Evolutionary conservation across 1,140 invertebrate species (phyloP), one percentile per base, ranked within the genome.

Genomic region (Thaumatotibia leucotreta): DNA sequence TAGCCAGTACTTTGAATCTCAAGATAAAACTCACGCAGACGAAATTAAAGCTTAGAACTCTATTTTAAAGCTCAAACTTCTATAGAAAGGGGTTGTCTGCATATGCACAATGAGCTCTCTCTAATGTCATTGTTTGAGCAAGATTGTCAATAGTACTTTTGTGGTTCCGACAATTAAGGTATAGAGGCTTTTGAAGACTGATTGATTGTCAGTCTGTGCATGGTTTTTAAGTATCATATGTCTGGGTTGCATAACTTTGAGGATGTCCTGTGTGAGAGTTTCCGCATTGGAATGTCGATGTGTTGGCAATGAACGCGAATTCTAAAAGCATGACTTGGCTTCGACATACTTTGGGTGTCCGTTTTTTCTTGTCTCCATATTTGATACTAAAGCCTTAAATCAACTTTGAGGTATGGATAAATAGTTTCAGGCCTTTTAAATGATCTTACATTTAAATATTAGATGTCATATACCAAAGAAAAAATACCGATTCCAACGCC

Each of bases 81-180:
- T 35, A n/a, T 64, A 62, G 4, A 24, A 35, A 8, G 9, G 8
- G n/a, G 45, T 45, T 29, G 62, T 66, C n/a, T 80, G 70, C 73
- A 79, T 81, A 75, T 74, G 76, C 58, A 77, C 79, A 80, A 75
- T 77, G 67, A 69, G 77, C 84, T 86, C 83, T 87, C 83, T 76
- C 84, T 76, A 76, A 69, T 80, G 69, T 79, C 72, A 80, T 84
- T 84, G 80, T 81, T 78, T 76, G 70, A 71, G 72, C 54, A 67
- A 64, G 58, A 22, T 65, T 76, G 74, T 86, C 75, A 75, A 79
- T 83, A 68, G 74, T 45, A 68, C 63, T 32, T 73, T 73, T 69
- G 33, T 58, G 52, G 23, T 14, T 8, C 24, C 52, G 63, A 61
- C 64, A 65, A 65, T 69, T 65, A 49, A 61, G 27, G 29, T 64